These are phyloP conservation scores for Hydropotes inermis DNA, from an alignment of 2,113 vertebrate genomes.

Conservation along the genomic window DNA sequence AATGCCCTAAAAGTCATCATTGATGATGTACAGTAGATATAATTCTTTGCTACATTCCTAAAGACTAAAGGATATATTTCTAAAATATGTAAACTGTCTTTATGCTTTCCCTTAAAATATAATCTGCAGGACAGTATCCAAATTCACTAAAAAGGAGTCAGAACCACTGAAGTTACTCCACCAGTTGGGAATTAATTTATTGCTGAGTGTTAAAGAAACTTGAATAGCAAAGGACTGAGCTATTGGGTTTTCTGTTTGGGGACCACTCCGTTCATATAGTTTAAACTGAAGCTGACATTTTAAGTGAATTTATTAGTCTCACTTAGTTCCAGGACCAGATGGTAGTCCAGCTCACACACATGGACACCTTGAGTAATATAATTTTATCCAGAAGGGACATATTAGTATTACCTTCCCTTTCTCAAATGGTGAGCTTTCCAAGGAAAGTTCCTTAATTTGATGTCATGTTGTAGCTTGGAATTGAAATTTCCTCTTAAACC, in stretches of 20 bases:
- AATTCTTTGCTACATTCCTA: not conserved
- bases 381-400: conserved; percentile 52
- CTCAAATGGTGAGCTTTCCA: conserved; percentile 1
- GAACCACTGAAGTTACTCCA: not conserved
- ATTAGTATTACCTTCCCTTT: conserved; percentile 51
- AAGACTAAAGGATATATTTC: not conserved
- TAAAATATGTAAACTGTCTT: not conserved
- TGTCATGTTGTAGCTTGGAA: conserved; percentile 36
- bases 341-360: conserved; percentile 44
- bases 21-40: not conserved
- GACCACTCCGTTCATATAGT: conserved; percentile 13
- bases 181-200: not conserved
- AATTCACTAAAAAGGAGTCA: conserved; percentile 12
- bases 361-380: conserved; percentile 27
- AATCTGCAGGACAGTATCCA: not conserved
- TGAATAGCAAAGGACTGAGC: conserved; percentile 51
- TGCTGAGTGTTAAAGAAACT: conserved; percentile 48
- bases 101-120: not conserved
- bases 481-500: conserved; percentile 42
- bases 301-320: conserved; percentile 65
- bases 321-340: conserved; percentile 43
- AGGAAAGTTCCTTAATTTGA: conserved; percentile 33
- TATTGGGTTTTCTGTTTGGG: conserved; percentile 54
- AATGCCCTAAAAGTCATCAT: not conserved
- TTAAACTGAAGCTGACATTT: conserved; percentile 62